Evolutionary conservation across 2,888 invertebrate genomes (phyloP).

Genomic region (Latheticus oryzae): DNA sequence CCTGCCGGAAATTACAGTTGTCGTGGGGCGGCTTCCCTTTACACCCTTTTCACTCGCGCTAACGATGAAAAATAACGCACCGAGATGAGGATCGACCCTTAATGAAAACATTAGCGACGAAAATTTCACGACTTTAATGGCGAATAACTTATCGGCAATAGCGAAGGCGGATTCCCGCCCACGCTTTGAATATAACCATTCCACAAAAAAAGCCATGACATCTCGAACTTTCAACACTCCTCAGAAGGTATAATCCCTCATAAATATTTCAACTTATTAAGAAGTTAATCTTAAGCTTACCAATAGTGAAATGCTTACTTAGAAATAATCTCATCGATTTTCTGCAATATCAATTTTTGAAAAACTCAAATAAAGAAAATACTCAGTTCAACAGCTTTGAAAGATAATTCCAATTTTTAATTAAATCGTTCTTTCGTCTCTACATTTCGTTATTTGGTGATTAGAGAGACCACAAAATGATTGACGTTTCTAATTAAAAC

Average conservation of each 20-base stretch:
- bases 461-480: conserved; percentile 25
- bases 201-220: no score
- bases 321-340: no score
- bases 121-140: conserved; percentile 17
- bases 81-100: conserved; percentile 33
- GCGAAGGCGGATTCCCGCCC: conserved; percentile 6
- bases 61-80: conserved; percentile 37
- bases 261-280: not conserved
- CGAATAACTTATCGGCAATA: conserved; percentile 25
- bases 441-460: conserved; percentile 6
- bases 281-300: no score
- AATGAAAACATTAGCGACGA: conserved; percentile 36
- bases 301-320: no score
- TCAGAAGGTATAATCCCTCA: not conserved
- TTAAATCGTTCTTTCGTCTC: not conserved
- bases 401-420: no score
- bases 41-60: conserved; percentile 9
- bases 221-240: no score
- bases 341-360: no score
- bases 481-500: conserved; percentile 28
- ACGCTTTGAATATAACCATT: no score
- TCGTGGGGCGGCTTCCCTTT: conserved; percentile 26
- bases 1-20: conserved; percentile 38
- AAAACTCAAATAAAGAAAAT: no score
- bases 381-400: no score